Conservation (phyloP, 2,113 vertebrate genomes). For the Callaeas wilsoni region DNA sequence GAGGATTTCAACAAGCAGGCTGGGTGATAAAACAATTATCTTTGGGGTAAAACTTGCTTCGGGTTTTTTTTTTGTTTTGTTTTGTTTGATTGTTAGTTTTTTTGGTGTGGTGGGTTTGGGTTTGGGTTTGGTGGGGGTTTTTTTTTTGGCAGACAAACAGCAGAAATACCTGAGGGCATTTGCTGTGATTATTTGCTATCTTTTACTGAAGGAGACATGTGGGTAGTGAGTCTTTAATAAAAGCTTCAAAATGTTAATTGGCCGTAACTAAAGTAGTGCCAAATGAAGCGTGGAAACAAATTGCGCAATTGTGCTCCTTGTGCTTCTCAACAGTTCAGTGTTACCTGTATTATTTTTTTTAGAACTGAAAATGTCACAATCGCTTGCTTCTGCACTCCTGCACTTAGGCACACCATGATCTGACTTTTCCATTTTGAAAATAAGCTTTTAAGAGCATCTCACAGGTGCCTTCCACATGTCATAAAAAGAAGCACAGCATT, state of each 20-base stretch:
- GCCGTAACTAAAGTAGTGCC: neutral
- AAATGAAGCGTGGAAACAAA: neutral
- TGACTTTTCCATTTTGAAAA: neutral
- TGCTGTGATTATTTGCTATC: neutral
- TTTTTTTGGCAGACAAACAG: neutral
- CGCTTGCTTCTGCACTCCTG: neutral
- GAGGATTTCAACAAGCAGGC: neutral
- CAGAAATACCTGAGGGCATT: neutral
- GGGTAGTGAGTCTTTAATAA: neutral
- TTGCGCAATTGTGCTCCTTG: accelerated
- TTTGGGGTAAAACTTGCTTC: neutral
- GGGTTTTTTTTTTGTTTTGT: neutral
- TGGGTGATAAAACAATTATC: too few species aligned
- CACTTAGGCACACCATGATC: neutral
- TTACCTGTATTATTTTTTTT: neutral
- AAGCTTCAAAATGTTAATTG: neutral
- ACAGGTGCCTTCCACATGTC: neutral
- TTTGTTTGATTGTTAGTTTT: neutral
- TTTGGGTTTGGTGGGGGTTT: neutral
- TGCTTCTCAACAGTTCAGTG: neutral
- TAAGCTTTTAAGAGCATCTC: neutral
- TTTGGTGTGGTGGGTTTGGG: neutral
- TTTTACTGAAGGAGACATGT: neutral
- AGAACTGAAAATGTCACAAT: accelerated
- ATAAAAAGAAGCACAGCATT: neutral